phyloP scores from a whole-genome alignment of 1,140 invertebrate species.

The Atopsyche davidsoni region DNA sequence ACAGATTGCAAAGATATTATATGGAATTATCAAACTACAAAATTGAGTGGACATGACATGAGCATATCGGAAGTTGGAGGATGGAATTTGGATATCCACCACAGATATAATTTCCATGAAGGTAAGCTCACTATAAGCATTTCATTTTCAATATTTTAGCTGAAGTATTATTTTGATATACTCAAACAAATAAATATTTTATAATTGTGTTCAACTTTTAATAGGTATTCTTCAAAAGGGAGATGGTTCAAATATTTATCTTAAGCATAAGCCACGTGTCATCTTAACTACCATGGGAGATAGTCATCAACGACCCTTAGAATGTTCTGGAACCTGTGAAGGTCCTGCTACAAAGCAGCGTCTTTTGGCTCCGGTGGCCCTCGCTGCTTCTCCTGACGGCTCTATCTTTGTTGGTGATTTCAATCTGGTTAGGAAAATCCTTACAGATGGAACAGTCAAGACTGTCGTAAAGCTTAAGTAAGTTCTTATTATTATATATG shows the following conservation, averaged over 20 bases:
- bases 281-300: constrained; percentile 90
- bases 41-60: constrained; percentile 92
- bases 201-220: constrained; percentile 29
- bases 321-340: constrained; percentile 68
- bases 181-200: neutral
- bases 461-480: constrained; percentile 88
- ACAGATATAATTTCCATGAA: constrained; percentile 96
- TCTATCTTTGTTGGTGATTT: constrained; percentile 94
- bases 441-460: constrained; percentile 79
- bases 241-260: constrained; percentile 92
- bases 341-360: constrained; percentile 74
- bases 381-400: constrained; percentile 88
- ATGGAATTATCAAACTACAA: constrained; percentile 93
- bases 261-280: constrained; percentile 88
- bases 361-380: constrained; percentile 83
- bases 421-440: constrained; percentile 86
- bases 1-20: constrained; percentile 87
- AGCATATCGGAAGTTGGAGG: constrained; percentile 92
- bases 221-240: constrained; percentile 92
- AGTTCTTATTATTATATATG: constrained; percentile 37
- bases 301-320: constrained; percentile 78
- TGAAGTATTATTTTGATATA: neutral
- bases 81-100: constrained; percentile 97
- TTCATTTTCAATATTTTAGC: constrained; percentile 13
- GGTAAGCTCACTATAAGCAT: constrained; percentile 48